Evolutionary conservation across 2,113 vertebrate genomes (phyloP).

Genomic region (Serilophus lunatus): DNA sequence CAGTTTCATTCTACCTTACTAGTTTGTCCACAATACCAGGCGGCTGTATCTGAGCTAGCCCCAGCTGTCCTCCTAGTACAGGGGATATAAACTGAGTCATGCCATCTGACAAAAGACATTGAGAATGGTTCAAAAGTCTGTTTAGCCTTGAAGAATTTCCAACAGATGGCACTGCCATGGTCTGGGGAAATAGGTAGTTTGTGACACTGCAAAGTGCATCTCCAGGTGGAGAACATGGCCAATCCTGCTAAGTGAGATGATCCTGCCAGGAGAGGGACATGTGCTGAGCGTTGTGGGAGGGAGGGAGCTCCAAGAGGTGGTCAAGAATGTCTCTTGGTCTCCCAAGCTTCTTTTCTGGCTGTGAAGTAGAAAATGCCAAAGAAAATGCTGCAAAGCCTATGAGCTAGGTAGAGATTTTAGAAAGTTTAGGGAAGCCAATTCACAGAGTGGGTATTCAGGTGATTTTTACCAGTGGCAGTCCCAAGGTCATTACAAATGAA

Average conservation of each 20-base stretch:
- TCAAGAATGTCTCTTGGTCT: not conserved
- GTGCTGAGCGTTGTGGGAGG: not conserved
- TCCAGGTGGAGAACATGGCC: not conserved
- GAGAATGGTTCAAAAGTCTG: not conserved
- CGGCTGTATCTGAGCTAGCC: not conserved
- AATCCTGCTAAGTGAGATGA: not conserved
- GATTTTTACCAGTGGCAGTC: not conserved
- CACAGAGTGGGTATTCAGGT: not conserved
- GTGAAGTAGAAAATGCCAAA: not conserved
- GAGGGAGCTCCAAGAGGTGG: not conserved
- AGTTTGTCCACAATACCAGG: not conserved
- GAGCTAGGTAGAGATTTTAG: not conserved
- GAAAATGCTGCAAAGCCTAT: not conserved
- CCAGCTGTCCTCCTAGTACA: not conserved
- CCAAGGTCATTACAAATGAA: not conserved
- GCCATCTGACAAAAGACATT: not conserved
- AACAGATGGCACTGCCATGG: fast-evolving
- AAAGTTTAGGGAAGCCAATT: not conserved
- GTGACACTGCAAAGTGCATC: not conserved
- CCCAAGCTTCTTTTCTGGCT: not conserved
- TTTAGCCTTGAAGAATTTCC: not conserved
- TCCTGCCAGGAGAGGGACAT: not conserved
- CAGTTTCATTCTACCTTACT: not conserved
- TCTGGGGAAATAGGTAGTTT: not conserved
- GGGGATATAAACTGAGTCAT: not conserved